Evolutionary conservation across 2,888 invertebrate species (phyloP).

Genomic region (Dorcus parallelipipedus): DNA sequence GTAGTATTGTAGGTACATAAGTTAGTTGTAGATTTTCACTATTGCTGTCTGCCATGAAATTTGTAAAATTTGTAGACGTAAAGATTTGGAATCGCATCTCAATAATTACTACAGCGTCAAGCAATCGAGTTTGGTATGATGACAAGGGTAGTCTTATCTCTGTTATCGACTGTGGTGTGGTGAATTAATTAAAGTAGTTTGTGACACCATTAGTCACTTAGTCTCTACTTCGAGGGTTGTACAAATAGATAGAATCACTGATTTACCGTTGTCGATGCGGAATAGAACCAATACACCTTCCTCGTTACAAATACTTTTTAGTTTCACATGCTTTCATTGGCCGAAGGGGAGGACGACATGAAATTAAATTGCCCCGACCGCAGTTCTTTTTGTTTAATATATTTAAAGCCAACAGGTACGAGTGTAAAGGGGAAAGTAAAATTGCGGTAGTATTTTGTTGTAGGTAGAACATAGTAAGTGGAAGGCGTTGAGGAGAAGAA

Average conservation of each 20-base stretch:
- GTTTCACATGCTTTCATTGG: background rate
- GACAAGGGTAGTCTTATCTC: conserved; percentile 42
- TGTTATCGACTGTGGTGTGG: conserved; percentile 43
- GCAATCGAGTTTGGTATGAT: conserved; percentile 25
- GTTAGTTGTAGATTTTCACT: no score
- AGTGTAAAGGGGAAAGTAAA: no score
- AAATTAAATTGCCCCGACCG: background rate
- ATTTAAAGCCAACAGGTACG: no score
- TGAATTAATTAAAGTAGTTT: conserved; percentile 46
- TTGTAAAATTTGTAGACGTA: no score
- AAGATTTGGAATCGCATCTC: no score
- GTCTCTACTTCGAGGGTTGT: conserved; percentile 38
- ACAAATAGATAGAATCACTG: conserved; percentile 42
- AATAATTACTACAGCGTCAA: conserved; percentile 20
- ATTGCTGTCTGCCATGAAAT: no score
- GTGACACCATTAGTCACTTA: conserved; percentile 48
- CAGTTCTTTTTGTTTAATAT: no score
- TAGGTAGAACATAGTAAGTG: no score
- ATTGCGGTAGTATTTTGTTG: no score
- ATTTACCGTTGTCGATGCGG: conserved; percentile 37
- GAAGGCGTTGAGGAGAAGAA: no score
- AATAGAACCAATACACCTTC: conserved; percentile 1
- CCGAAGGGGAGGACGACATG: background rate
- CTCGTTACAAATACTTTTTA: conserved; percentile 2
- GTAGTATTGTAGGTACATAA: no score